Evolutionary conservation across 64 coral and sea anemone species (phyloP).

Genomic region (Trachythela sp.): DNA sequence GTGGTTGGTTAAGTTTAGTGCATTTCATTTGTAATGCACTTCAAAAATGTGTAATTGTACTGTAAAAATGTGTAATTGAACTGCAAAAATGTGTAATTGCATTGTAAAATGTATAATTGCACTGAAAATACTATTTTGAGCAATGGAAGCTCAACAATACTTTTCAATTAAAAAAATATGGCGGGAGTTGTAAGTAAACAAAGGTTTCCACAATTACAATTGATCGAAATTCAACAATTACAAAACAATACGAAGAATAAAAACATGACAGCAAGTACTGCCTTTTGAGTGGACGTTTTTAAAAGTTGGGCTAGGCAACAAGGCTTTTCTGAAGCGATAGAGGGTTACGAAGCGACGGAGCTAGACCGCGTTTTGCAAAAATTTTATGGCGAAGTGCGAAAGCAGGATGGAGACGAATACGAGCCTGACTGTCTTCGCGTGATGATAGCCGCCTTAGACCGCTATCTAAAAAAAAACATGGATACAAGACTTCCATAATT

Average conservation of each 20-base stretch:
- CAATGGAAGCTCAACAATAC: too few relatives aligned
- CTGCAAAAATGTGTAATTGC: too few relatives aligned
- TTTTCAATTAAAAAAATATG: too few relatives aligned
- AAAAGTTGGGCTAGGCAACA: background rate
- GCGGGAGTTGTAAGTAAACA: background rate
- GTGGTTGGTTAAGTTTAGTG: too few relatives aligned
- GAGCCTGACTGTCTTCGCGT: constrained; percentile 8
- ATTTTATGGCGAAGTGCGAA: constrained; percentile 1
- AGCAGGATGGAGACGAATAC: constrained; percentile 20
- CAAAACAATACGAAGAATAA: background rate
- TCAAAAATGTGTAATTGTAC: too few relatives aligned
- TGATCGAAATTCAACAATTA: background rate
- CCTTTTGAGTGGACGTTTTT: background rate
- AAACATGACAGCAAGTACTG: background rate
- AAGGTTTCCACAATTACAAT: background rate
- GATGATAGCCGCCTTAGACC: background rate
- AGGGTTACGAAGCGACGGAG: background rate
- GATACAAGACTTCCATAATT: constrained; percentile 28
- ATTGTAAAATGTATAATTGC: too few relatives aligned
- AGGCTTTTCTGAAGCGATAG: background rate
- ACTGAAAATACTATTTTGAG: too few relatives aligned
- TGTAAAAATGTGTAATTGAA: too few relatives aligned
- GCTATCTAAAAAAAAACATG: background rate
- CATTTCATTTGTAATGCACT: too few relatives aligned
- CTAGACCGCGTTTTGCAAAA: background rate